Evolutionary conservation across 2,113 vertebrate genomes (phyloP).

Genomic region (Corvus hawaiiensis): DNA sequence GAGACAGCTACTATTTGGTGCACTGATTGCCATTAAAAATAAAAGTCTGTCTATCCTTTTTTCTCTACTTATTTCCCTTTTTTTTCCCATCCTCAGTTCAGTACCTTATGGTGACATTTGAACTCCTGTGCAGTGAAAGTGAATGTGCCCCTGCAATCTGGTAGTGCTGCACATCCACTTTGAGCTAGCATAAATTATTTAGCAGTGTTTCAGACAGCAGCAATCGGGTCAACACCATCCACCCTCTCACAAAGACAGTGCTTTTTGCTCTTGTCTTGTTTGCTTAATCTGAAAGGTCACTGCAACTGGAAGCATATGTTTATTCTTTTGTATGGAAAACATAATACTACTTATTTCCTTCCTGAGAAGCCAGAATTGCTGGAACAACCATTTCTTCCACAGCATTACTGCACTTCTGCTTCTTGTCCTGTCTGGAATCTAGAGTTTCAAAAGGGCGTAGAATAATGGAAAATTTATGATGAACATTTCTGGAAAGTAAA

Average conservation of each 20-base stretch:
- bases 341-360: not conserved
- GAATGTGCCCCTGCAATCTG: not conserved
- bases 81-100: not conserved
- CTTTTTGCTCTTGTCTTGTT: not conserved
- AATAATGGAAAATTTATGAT: not conserved
- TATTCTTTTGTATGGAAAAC: constrained; percentile 13
- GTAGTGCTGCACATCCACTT: not conserved
- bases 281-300: not conserved
- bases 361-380: not conserved
- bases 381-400: not conserved
- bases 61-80: not conserved
- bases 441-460: not conserved
- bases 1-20: not conserved
- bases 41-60: not conserved
- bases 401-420: not conserved
- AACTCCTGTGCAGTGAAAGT: not conserved
- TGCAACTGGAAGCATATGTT: not conserved
- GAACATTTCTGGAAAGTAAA: not conserved
- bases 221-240: not conserved
- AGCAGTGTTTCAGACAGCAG: not conserved
- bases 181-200: not conserved
- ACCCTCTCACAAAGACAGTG: not conserved
- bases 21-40: not conserved
- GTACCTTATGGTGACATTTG: not conserved
- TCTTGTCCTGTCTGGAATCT: not conserved